Base-by-base conservation (phyloP, 2,888 invertebrate species). In the Parnassius orleans region DNA sequence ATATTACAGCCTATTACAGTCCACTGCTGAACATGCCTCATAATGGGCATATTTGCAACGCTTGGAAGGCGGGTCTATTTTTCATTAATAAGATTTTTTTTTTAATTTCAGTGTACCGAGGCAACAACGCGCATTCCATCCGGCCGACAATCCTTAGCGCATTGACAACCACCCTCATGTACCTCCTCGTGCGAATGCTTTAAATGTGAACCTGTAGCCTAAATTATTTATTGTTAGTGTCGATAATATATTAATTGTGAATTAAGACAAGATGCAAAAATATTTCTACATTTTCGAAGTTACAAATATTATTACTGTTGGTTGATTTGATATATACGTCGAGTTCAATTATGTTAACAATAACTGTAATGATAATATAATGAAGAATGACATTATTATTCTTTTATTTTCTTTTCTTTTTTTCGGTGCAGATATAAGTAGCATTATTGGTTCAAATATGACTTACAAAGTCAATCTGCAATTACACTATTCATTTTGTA, bases 141-240 rank as follows among this genome's bases (percentile, higher is more conserved):
- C 71, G 74, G 43, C 77, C 86, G 14, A 57, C 67, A 0, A 69
- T 80, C 0, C 65, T 77, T 14, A 68, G 75, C 2, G 65, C 81
- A 2, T 52, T 87, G 1, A 74, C 85, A 0, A 71, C 87, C 1
- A 69, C 80, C 11, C 69, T 88, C 58, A 89, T 89, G 80, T 90
- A 88, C 66, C 76, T 90, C 3, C 81, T 90, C 60, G 83, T 90
- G 14, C 90, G 90, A 82, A 84, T 81, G 83, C 71, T 86, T 65
- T 89, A 87, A 82, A 80, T 66, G 60, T 55, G 70, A 65, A 46
- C 19, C 24, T 50, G 51, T 85, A 84, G 77, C 65, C 56, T 77
- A 74, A 78, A 76, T 77, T 85, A 87, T 86, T 89, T 87, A 88
- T 90, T 85, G 74, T 79, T 84, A 83, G 76, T 72, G 70, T 69